phyloP scores from a whole-genome alignment of 1,140 invertebrate genomes.

The Apis laboriosa region DNA sequence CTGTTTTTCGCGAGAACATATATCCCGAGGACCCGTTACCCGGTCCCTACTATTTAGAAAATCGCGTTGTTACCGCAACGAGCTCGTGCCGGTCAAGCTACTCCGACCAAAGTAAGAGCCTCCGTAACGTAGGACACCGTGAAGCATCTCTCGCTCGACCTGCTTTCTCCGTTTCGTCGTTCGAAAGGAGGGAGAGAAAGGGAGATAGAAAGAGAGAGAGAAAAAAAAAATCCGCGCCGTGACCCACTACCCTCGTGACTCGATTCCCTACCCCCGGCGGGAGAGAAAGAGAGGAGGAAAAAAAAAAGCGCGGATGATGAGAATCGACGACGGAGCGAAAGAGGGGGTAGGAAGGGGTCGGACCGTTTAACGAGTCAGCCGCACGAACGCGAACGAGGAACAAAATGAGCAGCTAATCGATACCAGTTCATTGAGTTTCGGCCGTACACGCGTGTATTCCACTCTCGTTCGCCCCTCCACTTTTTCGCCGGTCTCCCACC shows the following conservation, averaged over 20 bases:
- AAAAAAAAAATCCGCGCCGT: conserved; percentile 38
- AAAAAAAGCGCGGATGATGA: conserved; percentile 41
- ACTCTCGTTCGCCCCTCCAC: not conserved
- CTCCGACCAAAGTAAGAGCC: not conserved
- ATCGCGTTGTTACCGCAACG: conserved; percentile 7
- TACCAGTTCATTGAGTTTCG: conserved; percentile 78
- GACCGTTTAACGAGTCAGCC: conserved; percentile 62
- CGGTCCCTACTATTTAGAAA: conserved; percentile 22
- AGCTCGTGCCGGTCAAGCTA: conserved; percentile 11
- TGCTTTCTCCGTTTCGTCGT: conserved; percentile 63
- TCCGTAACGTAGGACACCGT: conserved; percentile 43
- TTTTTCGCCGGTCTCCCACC: conserved; percentile 54
- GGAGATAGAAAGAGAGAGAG: too few species aligned
- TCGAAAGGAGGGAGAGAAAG: not conserved
- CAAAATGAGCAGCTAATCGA: conserved; percentile 78
- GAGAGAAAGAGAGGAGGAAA: not conserved
- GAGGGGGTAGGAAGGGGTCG: conserved; percentile 22
- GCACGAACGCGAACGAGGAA: conserved; percentile 65
- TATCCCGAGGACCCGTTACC: not conserved
- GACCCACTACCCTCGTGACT: conserved; percentile 78
- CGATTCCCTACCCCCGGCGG: conserved; percentile 66
- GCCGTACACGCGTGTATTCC: conserved; percentile 58
- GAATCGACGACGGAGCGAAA: conserved; percentile 23
- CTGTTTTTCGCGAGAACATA: not conserved
- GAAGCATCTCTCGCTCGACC: conserved; percentile 64